Percentiles rank a stretch among this genome's conserved stretches.
These are phyloP conservation scores for Tragulus kanchil DNA, from an alignment of 2,113 vertebrate genomes.

Conservation along the genomic window DNA sequence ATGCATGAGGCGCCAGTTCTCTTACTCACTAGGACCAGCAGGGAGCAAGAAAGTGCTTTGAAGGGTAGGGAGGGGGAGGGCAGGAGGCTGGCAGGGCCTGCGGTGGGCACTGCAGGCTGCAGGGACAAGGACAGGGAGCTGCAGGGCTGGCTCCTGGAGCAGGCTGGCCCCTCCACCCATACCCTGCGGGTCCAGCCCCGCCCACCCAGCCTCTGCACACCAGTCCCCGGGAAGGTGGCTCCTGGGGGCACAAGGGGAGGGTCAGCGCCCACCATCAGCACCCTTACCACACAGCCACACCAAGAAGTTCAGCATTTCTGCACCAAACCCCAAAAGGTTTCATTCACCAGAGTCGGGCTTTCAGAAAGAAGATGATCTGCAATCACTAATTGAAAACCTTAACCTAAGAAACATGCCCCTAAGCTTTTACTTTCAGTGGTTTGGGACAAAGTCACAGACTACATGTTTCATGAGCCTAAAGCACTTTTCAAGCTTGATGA, in stretches of 20 bases:
- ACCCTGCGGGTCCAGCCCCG: too few species aligned
- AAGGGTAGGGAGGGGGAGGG: not conserved
- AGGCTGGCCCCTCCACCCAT: not conserved
- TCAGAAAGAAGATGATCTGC: conserved; percentile 38
- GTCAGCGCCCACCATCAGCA: not conserved
- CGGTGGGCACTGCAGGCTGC: too few species aligned
- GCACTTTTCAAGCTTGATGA: conserved; percentile 39
- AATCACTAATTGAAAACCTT: conserved; percentile 37
- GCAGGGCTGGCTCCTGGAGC: fast-evolving
- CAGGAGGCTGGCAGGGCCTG: not conserved
- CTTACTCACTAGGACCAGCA: not conserved
- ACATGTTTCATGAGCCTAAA: conserved; percentile 49
- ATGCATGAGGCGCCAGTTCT: not conserved
- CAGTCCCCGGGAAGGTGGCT: fast-evolving
- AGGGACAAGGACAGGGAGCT: too few species aligned
- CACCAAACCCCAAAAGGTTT: not conserved
- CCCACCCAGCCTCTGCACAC: not conserved
- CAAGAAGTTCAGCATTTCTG: not conserved
- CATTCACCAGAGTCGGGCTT: not conserved
- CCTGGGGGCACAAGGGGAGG: not conserved
- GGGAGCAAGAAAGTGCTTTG: not conserved
- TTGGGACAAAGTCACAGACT: conserved; percentile 51
- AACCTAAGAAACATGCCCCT: conserved; percentile 45
- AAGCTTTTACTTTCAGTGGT: conserved; percentile 48
- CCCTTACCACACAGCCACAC: not conserved